Conservation (phyloP, 2,888 invertebrate genomes). For the Lithophane semibrunnea region DNA sequence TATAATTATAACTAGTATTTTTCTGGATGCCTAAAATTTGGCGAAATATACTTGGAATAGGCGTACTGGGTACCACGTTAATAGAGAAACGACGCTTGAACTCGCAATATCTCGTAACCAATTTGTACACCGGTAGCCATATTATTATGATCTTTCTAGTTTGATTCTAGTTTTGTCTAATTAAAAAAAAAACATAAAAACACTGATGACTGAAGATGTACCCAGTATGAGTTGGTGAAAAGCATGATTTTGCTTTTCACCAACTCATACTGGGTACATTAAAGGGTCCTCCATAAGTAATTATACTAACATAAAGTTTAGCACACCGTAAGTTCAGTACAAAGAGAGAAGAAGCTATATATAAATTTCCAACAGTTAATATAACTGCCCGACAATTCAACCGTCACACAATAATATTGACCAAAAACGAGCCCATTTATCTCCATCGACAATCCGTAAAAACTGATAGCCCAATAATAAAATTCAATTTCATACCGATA, state of each 20-base stretch:
- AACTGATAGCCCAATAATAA: constrained; percentile 61
- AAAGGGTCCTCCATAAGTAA: background rate
- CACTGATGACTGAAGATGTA: background rate
- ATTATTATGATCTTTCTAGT: background rate
- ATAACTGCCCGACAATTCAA: background rate
- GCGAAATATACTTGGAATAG: background rate
- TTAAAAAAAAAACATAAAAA: background rate
- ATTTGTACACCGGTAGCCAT: background rate
- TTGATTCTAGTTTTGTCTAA: background rate
- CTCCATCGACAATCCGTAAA: constrained; percentile 51
- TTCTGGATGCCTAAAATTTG: background rate
- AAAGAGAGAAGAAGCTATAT: background rate
- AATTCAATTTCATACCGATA: constrained; percentile 62
- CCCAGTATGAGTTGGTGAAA: too few relatives aligned
- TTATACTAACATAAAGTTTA: background rate
- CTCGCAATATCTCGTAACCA: background rate
- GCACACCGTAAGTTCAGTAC: background rate
- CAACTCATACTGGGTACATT: background rate
- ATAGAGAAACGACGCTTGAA: background rate
- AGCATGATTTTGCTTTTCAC: background rate
- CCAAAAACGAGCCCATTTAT: constrained; percentile 31
- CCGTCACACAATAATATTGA: constrained; percentile 24
- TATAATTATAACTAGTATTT: background rate
- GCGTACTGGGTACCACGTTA: background rate
- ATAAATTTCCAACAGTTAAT: background rate